Base-by-base conservation (phyloP, 2,888 invertebrate species). In the Caenorhabditis sp. region DNA sequence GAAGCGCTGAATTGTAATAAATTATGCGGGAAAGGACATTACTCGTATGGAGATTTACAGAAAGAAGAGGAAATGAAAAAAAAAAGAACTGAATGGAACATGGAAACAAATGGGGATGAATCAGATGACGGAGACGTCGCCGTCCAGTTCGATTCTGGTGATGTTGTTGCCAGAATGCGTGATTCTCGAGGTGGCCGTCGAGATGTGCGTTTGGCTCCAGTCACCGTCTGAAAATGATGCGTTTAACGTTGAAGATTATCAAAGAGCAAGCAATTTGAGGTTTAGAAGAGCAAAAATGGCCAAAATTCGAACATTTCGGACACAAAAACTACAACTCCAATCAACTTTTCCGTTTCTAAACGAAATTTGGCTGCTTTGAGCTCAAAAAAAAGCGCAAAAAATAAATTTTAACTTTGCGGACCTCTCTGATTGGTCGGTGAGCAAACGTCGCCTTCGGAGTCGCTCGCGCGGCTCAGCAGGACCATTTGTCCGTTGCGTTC, bases 101-200 rank as follows among this genome's bases (percentile, higher is more conserved):
- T 13, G 9, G 2, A 9, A 5, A 30, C 9, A 35, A 35, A 35
- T 2, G 2, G 9, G 35, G 4, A 35, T 9, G 35, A 22, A 24
- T 63, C 41, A 78, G 27, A 78, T 78, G 11, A 72, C 78, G 9
- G 78, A 78, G 13, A 72, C 66, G 45, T 82, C 80, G 30, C 79
- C 82, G 35, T 82, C 82, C 30, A 86, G 66, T 50, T 80, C 80
- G 27, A 86, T 81, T 61, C 86, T 79, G 22, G 86, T 86, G 50
- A 86, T 79, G 68, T 86, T 79, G 58, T 86, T 85, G 4, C 81
- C 65, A 22, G 82, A 35, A 37, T 81, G 80, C 3, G 76, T 81
- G 46, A 81, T 78, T 55, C 68, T 48, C 8, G 76, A 70, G 4
- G 56, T 46, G 22, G 56, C 61, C 15, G 68, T 56, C 17, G 73